Evolutionary conservation across 2,797 vertebrate species (phyloP), one percentile per base, ranked within the genome.

Genomic region (Ctenochaetus hawaiiensis): DNA sequence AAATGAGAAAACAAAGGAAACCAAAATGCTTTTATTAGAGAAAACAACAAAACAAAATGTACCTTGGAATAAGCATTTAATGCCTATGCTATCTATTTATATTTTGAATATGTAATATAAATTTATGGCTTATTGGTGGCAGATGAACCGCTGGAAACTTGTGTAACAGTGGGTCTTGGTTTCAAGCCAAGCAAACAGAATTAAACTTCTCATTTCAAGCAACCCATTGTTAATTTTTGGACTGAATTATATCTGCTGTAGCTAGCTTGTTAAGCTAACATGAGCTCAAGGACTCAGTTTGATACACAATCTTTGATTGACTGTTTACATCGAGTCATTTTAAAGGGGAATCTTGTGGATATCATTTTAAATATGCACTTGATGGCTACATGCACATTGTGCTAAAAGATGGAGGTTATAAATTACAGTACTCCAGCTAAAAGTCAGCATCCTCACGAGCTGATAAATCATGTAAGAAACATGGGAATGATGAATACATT

Each of bases 201-300:
- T 48, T 30, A 44, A 60, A 13, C 47, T 23, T 73, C 56, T 64
- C 10, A 54, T 74, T 74, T 67, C 23, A 14, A 1, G 17, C 72
- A 17, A 34, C 30, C 30, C 30, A 34, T 34, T 34, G 30, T 34
- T 34, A 34, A 6, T 34, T 34, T 34, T 34, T 34, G 1, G 6
- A 34, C 30, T 34, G 30, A 51, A 43, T 61, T 61, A 44, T 34
- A 74, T 59, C 48, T 51, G 23, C 52, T 45, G 22, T 43, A 23
- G 14, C 51, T 75, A 30, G 62, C 48, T 34, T 49, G 41, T 57
- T 70, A 69, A 63, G 68, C 64, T 47, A 64, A 44, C 12, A 37
- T 39, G 64, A 58, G 54, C 60, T 49, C 8, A 43, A 54, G 67
- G 39, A 62, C 34, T 49, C 53, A 18, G 16, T 47, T 67, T 11